A percentile compares a stretch with the other conserved stretches of the same genome.
Evolutionary conservation across 2,888 invertebrate genomes (phyloP).

Genomic region (Choristoneura rosaceana): DNA sequence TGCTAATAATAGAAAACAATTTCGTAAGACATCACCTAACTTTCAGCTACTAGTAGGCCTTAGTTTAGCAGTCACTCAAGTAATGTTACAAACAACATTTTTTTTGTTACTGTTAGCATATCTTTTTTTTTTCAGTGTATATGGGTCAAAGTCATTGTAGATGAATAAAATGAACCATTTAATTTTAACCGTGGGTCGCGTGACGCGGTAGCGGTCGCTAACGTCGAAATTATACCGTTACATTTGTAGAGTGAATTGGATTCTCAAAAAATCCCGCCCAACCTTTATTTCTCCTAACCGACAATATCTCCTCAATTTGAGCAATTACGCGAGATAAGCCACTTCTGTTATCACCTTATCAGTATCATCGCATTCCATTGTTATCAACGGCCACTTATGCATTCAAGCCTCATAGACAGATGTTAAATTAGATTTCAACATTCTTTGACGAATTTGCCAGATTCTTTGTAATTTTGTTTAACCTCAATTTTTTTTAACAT

Average conservation of each 20-base stretch:
- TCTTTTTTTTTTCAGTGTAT: too few species aligned
- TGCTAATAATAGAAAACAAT: too few species aligned
- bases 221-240: too few species aligned
- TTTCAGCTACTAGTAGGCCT: too few species aligned
- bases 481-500: background rate
- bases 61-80: too few species aligned
- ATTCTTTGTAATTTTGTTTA: slow-evolving; percentile 1
- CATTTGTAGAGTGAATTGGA: background rate
- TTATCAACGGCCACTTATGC: slow-evolving; percentile 74
- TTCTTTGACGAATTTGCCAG: slow-evolving; percentile 53
- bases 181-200: too few species aligned
- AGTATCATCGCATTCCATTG: slow-evolving; percentile 72
- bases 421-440: slow-evolving; percentile 67
- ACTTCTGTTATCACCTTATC: slow-evolving; percentile 76
- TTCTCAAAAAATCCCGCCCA: background rate
- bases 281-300: background rate
- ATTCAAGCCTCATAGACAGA: slow-evolving; percentile 61
- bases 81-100: too few species aligned
- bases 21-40: too few species aligned
- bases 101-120: too few species aligned
- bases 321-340: slow-evolving; percentile 65
- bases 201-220: too few species aligned
- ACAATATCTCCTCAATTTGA: slow-evolving; percentile 60
- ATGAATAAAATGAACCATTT: too few species aligned
- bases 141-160: too few species aligned